Evolutionary conservation across 2,113 vertebrate genomes (phyloP), one percentile per base, ranked within the genome.

Genomic region (Petromus typicus): DNA sequence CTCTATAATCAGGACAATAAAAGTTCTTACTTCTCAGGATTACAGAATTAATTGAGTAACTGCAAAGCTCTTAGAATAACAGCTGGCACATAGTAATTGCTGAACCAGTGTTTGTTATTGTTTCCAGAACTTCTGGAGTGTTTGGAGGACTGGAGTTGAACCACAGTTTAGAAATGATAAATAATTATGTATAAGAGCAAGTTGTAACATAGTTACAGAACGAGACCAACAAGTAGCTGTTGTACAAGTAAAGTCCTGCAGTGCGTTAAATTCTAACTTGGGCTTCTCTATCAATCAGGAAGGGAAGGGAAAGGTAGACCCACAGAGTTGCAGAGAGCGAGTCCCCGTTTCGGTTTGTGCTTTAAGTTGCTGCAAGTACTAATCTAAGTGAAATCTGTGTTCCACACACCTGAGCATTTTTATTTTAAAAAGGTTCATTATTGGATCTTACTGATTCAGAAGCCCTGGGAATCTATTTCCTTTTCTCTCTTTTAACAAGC

Each of bases 81-180:
- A 9, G n/a, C 69, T 89, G 57, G 30, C 66, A n/a, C 14, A 20
- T 43, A 34, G 14, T 57, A 51, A 85, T 57, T 54, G 2, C 18
- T 45, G 51, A 20, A 16, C 79, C n/a, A 86, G 43, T 69, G 17
- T 90, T 80, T 76, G 17, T 73, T 94, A 64, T 64, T 87, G 27
- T 85, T 89, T 71, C 32, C 63, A 27, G 22, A 92, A 63, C 10
- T 69, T 87, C 92, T 76, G 37, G 45, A 80, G 64, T 82, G 9
- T 59, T 63, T 20, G 64, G 54, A 37, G 25, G 2, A 11, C 79
- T 81, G 56, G 80, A 81, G 22, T 85, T 59, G 54, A 95, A 66
- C 76, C 63, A 92, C 27, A 64, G 76, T 5, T 76, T 94, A 92
- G n/a, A 43, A 92, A 95, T 34, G 76, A 18, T 95, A 92, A 78